Percentiles rank a stretch among this genome's conserved stretches.
Conservation (phyloP, 1,140 invertebrate genomes). For the Heterodera carotae region DNA sequence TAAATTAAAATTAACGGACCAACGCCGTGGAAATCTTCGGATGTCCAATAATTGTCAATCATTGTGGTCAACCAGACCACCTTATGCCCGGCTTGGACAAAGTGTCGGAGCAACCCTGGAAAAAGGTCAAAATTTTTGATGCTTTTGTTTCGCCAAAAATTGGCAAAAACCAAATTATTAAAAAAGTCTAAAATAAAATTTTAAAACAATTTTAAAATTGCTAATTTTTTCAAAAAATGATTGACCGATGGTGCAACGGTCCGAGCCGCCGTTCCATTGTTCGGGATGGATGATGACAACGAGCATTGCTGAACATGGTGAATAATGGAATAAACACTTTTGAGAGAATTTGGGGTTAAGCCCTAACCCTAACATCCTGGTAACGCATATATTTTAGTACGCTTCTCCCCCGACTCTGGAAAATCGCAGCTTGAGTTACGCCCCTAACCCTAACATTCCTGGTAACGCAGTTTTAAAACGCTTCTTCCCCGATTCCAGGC, state of each 20-base stretch:
- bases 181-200: background rate
- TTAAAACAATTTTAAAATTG: background rate
- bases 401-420: too few species aligned
- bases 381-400: too few species aligned
- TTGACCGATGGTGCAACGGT: slow-evolving; percentile 58
- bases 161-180: background rate
- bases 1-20: slow-evolving; percentile 52
- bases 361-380: too few species aligned
- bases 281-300: slow-evolving; percentile 65
- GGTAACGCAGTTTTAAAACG: too few species aligned
- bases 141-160: background rate
- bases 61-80: slow-evolving; percentile 65
- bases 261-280: slow-evolving; percentile 65
- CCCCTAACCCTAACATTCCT: too few species aligned
- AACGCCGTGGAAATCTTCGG: slow-evolving; percentile 58
- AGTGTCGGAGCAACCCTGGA: slow-evolving; percentile 55
- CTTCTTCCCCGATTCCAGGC: too few species aligned
- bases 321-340: too few species aligned
- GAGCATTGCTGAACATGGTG: slow-evolving; percentile 54
- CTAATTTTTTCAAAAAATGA: background rate
- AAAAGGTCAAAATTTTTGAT: background rate
- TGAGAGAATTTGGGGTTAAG: too few species aligned
- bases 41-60: slow-evolving; percentile 64
- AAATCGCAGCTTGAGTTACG: too few species aligned
- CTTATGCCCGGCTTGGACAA: slow-evolving; percentile 51